A percentile compares a stretch with the other conserved stretches of the same genome.
Conservation (phyloP, 2,888 invertebrate genomes). For the Minunthozetes semirufus region DNA sequence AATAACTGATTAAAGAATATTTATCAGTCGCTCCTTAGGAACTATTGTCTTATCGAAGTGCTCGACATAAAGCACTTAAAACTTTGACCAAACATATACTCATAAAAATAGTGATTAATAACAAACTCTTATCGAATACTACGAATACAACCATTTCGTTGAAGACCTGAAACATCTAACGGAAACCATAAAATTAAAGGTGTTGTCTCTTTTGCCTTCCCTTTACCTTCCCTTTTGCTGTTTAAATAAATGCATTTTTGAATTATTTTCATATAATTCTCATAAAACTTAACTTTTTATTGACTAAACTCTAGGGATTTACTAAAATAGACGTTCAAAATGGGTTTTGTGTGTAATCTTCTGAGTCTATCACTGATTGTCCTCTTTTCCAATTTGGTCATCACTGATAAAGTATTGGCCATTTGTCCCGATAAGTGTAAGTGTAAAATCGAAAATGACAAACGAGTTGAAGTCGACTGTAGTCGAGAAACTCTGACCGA, state of each 20-base stretch:
- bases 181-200: slow-evolving; percentile 29
- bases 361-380: not conserved
- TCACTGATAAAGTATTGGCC: not conserved
- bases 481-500: not conserved
- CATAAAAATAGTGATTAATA: slow-evolving; percentile 27
- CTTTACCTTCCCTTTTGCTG: not conserved
- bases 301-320: not conserved
- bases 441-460: not conserved
- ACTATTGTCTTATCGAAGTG: slow-evolving; percentile 20
- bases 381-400: not conserved
- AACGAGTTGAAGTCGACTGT: slow-evolving; percentile 25
- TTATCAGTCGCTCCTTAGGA: slow-evolving; percentile 14
- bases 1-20: slow-evolving; percentile 1
- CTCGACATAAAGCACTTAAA: not conserved
- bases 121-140: slow-evolving; percentile 20
- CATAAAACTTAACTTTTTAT: not conserved
- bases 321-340: not conserved
- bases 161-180: slow-evolving; percentile 1
- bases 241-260: not conserved
- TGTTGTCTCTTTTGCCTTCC: slow-evolving; percentile 9
- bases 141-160: slow-evolving; percentile 1
- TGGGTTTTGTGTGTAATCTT: not conserved
- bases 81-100: slow-evolving; percentile 1
- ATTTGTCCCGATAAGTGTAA: slow-evolving; percentile 1
- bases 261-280: not conserved